Evolutionary conservation across 1,140 invertebrate genomes (phyloP), one percentile per base, ranked within the genome.

Genomic region (Cecropterus lyciades): DNA sequence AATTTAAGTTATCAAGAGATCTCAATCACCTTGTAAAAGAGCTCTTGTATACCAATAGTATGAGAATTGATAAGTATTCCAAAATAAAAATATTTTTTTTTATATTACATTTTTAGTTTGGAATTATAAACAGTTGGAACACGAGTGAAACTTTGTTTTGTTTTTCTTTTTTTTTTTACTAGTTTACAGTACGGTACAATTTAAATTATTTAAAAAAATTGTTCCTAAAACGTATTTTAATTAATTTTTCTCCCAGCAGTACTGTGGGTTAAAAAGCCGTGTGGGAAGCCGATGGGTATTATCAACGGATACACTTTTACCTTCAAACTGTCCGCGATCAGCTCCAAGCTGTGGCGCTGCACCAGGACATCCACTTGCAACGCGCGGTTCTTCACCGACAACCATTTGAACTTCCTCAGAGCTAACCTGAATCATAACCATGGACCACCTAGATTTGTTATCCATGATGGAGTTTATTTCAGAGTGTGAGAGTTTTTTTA

Each of bases 381-480:
- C 10, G 52, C 52, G 1, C 7, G 52, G 0, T 55, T 55, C 33
- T 40, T 55, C 16, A 55, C 52, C 8, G 52, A 45, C 51, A 46
- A 53, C n/a, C 17, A 65, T 55, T 46, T 33, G 40, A 42, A 55
- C 52, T 55, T 40, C 10, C 17, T 43, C 11, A 40, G 59, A 37
- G 59, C 43, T 2, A 49, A 37, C n/a, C 27, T 43, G 1, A 40
- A 59, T n/a, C 68, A 70, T 15, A 65, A 65, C 15, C 77, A 77
- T 27, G n/a, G 51, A 8, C 63, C 65, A 10, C 65, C 69, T 5
- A 37, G 24, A 0, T 74, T 65, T 17, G 20, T 67, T 45, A 55
- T 75, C 20, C 55, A 53, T 6, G 56, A 73, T 20, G 75, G 75
- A 0, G 20, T 72, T 6, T 65, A 57, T 45, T 56, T 51, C 37